Evolutionary conservation across 1,140 invertebrate genomes (phyloP).

Genomic region (Drosophila oshimai): DNA sequence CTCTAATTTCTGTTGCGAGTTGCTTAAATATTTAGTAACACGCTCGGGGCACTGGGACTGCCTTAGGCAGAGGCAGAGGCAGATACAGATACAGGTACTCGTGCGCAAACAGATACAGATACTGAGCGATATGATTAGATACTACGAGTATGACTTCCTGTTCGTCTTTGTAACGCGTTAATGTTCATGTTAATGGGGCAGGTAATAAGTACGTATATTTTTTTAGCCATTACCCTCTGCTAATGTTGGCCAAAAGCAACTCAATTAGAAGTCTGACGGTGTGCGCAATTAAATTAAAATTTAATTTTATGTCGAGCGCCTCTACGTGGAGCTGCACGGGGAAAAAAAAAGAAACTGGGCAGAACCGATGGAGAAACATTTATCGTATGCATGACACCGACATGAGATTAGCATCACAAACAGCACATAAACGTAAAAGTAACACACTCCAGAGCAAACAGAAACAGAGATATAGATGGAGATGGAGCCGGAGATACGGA

Average conservation of each 20-base stretch:
- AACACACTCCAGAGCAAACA: conserved; percentile 56
- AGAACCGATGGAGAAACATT: conserved; percentile 40
- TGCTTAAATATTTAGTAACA: conserved; percentile 80
- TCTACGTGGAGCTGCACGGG: conserved; percentile 17
- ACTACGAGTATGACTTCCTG: conserved; percentile 58
- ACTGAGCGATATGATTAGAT: conserved; percentile 67
- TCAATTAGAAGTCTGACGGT: conserved; percentile 70
- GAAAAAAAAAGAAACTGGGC: not conserved
- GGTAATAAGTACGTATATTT: conserved; percentile 1
- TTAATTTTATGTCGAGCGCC: conserved; percentile 71
- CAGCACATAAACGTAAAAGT: conserved; percentile 79
- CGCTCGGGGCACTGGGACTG: conserved; percentile 29
- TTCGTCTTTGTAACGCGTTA: conserved; percentile 38
- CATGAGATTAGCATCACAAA: conserved; percentile 78
- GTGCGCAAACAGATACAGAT: conserved; percentile 3
- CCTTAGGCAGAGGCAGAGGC: conserved; percentile 15
- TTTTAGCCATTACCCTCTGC: conserved; percentile 2
- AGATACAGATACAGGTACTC: not conserved
- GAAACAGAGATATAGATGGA: conserved; percentile 27
- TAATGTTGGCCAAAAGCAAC: conserved; percentile 26
- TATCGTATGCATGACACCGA: conserved; percentile 77
- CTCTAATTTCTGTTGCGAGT: conserved; percentile 68
- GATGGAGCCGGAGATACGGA: conserved; percentile 20
- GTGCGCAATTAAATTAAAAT: conserved; percentile 78
- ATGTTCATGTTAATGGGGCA: conserved; percentile 57